phyloP scores from a whole-genome alignment of 2,888 invertebrate genomes.

The Callyntrura sp. region DNA sequence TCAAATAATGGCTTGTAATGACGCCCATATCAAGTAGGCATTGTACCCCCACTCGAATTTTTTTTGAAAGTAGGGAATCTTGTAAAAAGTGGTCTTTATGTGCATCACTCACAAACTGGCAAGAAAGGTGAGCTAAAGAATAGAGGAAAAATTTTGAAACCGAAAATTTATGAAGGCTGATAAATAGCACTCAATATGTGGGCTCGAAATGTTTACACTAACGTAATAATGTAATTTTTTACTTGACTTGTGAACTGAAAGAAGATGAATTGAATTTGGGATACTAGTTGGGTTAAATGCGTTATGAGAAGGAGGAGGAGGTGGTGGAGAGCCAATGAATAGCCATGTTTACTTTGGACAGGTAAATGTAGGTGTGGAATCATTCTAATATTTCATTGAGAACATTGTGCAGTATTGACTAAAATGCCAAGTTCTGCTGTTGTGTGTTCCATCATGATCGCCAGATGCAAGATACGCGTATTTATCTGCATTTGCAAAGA shows the following conservation, averaged over 20 bases:
- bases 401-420: conserved; percentile 14
- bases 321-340: conserved; percentile 49
- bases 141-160: conserved; percentile 25
- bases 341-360: conserved; percentile 69
- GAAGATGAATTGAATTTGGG: conserved; percentile 33
- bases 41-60: conserved; percentile 58
- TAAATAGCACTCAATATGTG: conserved; percentile 70
- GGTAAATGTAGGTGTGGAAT: conserved; percentile 75
- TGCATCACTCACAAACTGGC: conserved; percentile 18
- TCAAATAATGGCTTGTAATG: conserved; percentile 49
- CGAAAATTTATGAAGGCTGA: conserved; percentile 62
- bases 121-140: conserved; percentile 33
- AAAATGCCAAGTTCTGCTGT: conserved; percentile 37
- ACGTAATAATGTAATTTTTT: conserved; percentile 58
- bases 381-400: conserved; percentile 71
- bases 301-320: conserved; percentile 30
- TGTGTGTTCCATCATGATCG: conserved; percentile 36
- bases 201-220: conserved; percentile 66
- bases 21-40: conserved; percentile 61
- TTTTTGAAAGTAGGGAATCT: conserved; percentile 16
- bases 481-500: conserved; percentile 56
- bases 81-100: conserved; percentile 25
- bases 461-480: background rate
- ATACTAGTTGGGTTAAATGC: background rate
- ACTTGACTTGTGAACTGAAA: conserved; percentile 1